Evolutionary conservation across 2,888 invertebrate genomes (phyloP).

Genomic region (Plagiodera versicolora): DNA sequence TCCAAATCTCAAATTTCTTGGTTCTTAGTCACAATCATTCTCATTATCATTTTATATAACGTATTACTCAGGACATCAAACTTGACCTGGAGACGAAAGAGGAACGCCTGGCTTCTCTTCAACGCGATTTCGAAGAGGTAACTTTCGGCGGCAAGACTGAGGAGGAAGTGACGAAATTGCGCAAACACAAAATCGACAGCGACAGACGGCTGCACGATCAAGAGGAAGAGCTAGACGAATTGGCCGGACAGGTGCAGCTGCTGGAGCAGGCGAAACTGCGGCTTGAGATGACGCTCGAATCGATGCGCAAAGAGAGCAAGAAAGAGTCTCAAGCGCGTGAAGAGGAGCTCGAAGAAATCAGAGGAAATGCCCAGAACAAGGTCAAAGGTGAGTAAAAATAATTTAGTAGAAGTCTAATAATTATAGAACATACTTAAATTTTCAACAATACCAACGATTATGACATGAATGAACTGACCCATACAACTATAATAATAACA

Average conservation of each 20-base stretch:
- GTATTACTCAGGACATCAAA: constrained; percentile 79
- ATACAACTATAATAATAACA: too few species aligned
- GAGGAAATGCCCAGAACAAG: constrained; percentile 89
- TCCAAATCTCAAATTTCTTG: too few species aligned
- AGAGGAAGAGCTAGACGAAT: constrained; percentile 94
- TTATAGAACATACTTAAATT: too few species aligned
- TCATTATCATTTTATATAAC: too few species aligned
- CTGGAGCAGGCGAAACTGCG: constrained; percentile 91
- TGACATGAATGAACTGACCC: too few species aligned
- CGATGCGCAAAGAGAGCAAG: constrained; percentile 86
- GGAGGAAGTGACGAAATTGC: constrained; percentile 80
- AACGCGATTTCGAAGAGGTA: constrained; percentile 84
- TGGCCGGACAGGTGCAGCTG: constrained; percentile 77
- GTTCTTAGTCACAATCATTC: too few species aligned
- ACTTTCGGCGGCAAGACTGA: constrained; percentile 79
- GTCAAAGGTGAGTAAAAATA: constrained; percentile 82
- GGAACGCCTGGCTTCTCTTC: constrained; percentile 77
- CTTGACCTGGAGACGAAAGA: constrained; percentile 88
- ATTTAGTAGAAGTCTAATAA: too few species aligned
- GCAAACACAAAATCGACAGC: constrained; percentile 83
- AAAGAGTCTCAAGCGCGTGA: constrained; percentile 89
- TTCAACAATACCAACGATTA: too few species aligned
- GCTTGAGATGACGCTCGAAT: constrained; percentile 91
- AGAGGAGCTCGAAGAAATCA: constrained; percentile 90
- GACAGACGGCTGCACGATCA: constrained; percentile 83